Conservation (phyloP, 2,797 vertebrate species). For the Siniperca obscura region DNA sequence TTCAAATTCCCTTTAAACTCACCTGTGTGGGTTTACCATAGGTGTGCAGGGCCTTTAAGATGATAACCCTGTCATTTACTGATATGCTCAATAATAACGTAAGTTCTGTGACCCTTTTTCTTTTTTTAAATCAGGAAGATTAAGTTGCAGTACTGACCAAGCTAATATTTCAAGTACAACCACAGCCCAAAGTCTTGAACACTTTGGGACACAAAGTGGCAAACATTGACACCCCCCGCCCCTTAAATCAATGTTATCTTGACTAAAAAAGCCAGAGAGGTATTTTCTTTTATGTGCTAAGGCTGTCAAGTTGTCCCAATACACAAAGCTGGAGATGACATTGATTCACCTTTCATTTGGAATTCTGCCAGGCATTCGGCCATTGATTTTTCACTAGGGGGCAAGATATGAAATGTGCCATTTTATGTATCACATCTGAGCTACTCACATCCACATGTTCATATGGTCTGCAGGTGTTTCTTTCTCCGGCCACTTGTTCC, state of each 20-base stretch:
- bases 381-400: conserved; percentile 77
- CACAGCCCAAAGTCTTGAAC: conserved; percentile 18
- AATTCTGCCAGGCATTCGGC: conserved; percentile 71
- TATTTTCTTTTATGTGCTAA: conserved; percentile 67
- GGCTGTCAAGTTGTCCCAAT: conserved; percentile 70
- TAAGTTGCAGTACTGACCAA: not conserved
- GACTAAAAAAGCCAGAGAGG: conserved; percentile 52
- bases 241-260: conserved; percentile 80
- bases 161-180: conserved; percentile 39
- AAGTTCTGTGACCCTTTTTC: not conserved
- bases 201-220: conserved; percentile 37
- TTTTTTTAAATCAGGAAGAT: not conserved
- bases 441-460: conserved; percentile 25
- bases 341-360: conserved; percentile 82
- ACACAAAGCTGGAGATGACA: conserved; percentile 77
- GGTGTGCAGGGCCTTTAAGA: not conserved
- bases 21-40: not conserved
- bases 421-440: conserved; percentile 64
- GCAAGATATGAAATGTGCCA: conserved; percentile 75
- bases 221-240: conserved; percentile 48
- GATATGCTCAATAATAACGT: not conserved
- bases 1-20: not conserved
- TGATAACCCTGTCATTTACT: not conserved
- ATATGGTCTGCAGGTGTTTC: conserved; percentile 34
- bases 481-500: not conserved